Base-by-base conservation (phyloP, 1,140 invertebrate genomes). In the Eueides isabella region DNA sequence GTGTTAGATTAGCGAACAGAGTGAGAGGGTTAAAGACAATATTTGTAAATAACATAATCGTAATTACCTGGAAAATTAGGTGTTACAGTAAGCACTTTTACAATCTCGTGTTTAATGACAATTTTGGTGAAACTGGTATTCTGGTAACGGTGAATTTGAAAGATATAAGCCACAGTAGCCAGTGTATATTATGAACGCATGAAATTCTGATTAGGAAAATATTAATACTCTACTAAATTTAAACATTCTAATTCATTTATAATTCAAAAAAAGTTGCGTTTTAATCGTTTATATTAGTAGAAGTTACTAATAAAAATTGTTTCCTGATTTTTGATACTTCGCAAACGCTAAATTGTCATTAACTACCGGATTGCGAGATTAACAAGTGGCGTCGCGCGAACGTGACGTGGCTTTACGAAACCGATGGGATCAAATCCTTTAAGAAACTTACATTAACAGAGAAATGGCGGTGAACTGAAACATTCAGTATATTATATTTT, bases 401-500 rank as follows among this genome's bases (percentile, higher is more conserved):
- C 61, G 76, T 75, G 82, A 71, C 82, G 84, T 79, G 86, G 77
- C 86, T 85, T 88, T 90, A 90, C 91, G 93, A 90, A 94, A 93
- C 92, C 89, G 89, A 85, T 93, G 93, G 93, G 93, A 94, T 93
- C 93, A 94, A 94, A 94, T 94, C 92, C 93, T 93, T 93, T 92
- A 91, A 92, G 89, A 92, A 92, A 88, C 87, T 93, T 92, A 93
- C 92, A 92, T 92, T 93, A 90, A 88, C 85, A 89, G 83, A 90
- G 81, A 80, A 82, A 76, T 65, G 77, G 48, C 29, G 79, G 78
- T 72, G 84, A 84, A 85, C 79, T 80, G 82, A 86, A 86, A 83
- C 86, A 90, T 86, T 86, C 86, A 90, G 71, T 87, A 86, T 85
- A 88, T 89, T 83, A 76, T 76, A 76, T 86, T 85, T 85, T 84